phyloP scores from a whole-genome alignment of 2,797 vertebrate genomes.

The Chaunax sp. region DNA sequence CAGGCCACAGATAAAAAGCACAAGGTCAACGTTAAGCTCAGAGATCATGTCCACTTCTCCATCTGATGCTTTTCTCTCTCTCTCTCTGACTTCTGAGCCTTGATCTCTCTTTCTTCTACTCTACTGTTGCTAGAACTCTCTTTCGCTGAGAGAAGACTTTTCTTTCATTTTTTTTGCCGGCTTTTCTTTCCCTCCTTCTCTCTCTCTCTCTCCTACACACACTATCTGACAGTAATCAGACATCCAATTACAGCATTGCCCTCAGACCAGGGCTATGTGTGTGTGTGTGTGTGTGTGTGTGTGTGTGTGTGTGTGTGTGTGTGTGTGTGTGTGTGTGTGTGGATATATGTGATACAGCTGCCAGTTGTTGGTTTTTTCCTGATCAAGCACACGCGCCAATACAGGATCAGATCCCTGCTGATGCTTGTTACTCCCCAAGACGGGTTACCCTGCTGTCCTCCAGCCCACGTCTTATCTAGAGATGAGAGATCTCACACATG shows the following conservation, averaged over 20 bases:
- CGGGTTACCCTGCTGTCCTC: conserved; percentile 46
- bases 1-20: conserved; percentile 65
- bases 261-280: conserved; percentile 34
- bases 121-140: conserved; percentile 23
- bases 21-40: conserved; percentile 75
- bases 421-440: conserved; percentile 51
- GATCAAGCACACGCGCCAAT: conserved; percentile 11
- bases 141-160: conserved; percentile 41
- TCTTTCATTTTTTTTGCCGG: conserved; percentile 33
- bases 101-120: conserved; percentile 34
- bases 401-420: conserved; percentile 48
- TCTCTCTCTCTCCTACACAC: conserved; percentile 16
- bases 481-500: conserved; percentile 47
- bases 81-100: conserved; percentile 29
- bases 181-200: neutral
- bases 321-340: conserved; percentile 12
- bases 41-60: conserved; percentile 65
- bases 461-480: conserved; percentile 53
- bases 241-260: conserved; percentile 77
- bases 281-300: conserved; percentile 13
- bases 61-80: conserved; percentile 20
- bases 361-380: conserved; percentile 8
- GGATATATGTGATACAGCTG: conserved; percentile 11
- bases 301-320: neutral
- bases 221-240: conserved; percentile 77